phyloP scores from a whole-genome alignment of 1,140 invertebrate species.

The Leptopilina clavipes region DNA sequence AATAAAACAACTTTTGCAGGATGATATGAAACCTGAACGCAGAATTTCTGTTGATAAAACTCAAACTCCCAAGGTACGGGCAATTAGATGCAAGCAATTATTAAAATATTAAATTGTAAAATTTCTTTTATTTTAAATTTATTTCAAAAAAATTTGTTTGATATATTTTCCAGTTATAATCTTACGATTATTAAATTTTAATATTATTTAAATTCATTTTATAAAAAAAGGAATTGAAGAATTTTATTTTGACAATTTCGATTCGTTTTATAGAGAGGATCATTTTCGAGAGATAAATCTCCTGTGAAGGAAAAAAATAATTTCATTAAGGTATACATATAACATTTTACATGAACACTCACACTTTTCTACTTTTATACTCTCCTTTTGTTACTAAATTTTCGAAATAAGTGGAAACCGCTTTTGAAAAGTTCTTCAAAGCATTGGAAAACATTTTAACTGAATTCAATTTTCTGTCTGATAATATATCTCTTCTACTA shows the following conservation, averaged over 20 bases:
- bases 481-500: too few relatives aligned
- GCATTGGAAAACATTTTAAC: slow-evolving; percentile 2
- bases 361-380: background rate
- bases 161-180: too few relatives aligned
- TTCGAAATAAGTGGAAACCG: background rate
- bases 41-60: slow-evolving; percentile 39
- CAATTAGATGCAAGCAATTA: background rate
- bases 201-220: background rate
- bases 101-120: too few relatives aligned
- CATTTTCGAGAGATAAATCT: slow-evolving; percentile 10
- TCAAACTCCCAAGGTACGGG: background rate
- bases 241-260: background rate
- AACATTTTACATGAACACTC: slow-evolving; percentile 6
- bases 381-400: background rate
- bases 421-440: slow-evolving; percentile 3
- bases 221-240: too few relatives aligned
- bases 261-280: background rate
- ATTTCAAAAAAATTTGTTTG: too few relatives aligned
- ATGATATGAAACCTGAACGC: slow-evolving; percentile 13
- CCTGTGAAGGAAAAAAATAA: background rate
- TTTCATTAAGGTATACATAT: slow-evolving; percentile 3
- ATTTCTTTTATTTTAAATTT: too few relatives aligned
- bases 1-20: slow-evolving; percentile 35
- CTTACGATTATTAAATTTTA: background rate
- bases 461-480: background rate